Conservation (phyloP, 2,888 invertebrate species). For the Euclidia mi region DNA sequence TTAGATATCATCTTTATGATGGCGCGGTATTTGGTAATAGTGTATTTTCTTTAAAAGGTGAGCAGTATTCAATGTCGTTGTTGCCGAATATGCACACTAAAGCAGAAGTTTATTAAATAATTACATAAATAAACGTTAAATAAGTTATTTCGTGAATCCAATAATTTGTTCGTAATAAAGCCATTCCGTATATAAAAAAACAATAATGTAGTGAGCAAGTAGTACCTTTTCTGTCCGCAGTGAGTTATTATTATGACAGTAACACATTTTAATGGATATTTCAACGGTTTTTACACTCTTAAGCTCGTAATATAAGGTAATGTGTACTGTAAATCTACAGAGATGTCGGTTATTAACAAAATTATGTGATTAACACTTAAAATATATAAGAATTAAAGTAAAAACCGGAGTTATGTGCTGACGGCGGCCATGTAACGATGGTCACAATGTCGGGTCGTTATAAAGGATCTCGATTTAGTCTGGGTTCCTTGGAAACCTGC, state of each 20-base stretch:
- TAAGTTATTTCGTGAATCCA: constrained; percentile 6
- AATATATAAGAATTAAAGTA: constrained; percentile 44
- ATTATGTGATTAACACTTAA: constrained; percentile 55
- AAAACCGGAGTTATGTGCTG: constrained; percentile 45
- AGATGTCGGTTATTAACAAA: constrained; percentile 50
- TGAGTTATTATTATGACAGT: constrained; percentile 42
- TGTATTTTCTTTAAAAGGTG: constrained; percentile 2
- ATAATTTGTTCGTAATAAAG: constrained; percentile 7
- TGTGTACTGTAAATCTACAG: constrained; percentile 49
- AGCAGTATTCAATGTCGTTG: background rate
- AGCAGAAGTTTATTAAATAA: constrained; percentile 7
- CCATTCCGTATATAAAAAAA: constrained; percentile 37
- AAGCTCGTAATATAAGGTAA: constrained; percentile 56
- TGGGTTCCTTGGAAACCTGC: constrained; percentile 26
- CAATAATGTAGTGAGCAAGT: constrained; percentile 41
- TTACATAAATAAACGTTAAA: constrained; percentile 11
- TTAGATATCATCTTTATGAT: constrained; percentile 1
- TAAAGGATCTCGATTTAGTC: constrained; percentile 17
- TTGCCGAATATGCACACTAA: background rate
- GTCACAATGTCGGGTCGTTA: constrained; percentile 26
- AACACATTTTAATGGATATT: constrained; percentile 49
- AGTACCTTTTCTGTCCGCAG: constrained; percentile 28
- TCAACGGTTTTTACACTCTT: constrained; percentile 52
- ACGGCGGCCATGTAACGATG: constrained; percentile 22
- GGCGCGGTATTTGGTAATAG: background rate